Evolutionary conservation across 2,797 vertebrate genomes (phyloP).

Genomic region (Caiman crocodilus): DNA sequence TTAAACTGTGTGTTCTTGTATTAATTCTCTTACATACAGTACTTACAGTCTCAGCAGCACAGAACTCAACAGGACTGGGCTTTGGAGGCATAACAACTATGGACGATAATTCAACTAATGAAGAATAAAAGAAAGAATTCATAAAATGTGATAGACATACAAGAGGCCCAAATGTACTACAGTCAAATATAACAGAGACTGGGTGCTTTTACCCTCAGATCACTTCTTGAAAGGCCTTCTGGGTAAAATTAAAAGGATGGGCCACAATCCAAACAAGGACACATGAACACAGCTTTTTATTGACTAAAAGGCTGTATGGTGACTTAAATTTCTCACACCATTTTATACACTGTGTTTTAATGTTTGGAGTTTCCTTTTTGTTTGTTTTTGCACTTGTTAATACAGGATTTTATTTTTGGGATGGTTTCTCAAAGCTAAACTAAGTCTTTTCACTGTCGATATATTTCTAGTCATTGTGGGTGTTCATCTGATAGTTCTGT

Average conservation of each 20-base stretch:
- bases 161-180: slow-evolving; percentile 65
- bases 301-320: slow-evolving; percentile 90
- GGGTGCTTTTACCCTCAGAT: slow-evolving; percentile 70
- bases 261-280: slow-evolving; percentile 85
- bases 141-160: slow-evolving; percentile 51
- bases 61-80: slow-evolving; percentile 92
- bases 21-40: slow-evolving; percentile 97
- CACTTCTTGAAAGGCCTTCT: slow-evolving; percentile 75
- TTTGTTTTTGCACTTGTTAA: slow-evolving; percentile 97
- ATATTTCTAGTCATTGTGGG: slow-evolving; percentile 86
- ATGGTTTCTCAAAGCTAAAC: slow-evolving; percentile 84
- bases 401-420: slow-evolving; percentile 88
- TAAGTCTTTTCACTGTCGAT: slow-evolving; percentile 85
- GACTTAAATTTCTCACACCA: slow-evolving; percentile 96
- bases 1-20: slow-evolving; percentile 97
- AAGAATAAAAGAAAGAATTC: slow-evolving; percentile 86
- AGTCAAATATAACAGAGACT: slow-evolving; percentile 73
- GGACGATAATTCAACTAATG: slow-evolving; percentile 92
- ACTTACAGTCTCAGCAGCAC: slow-evolving; percentile 94
- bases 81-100: slow-evolving; percentile 89
- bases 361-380: slow-evolving; percentile 86
- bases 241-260: slow-evolving; percentile 72
- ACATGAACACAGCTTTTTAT: slow-evolving; percentile 91
- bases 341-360: slow-evolving; percentile 99
- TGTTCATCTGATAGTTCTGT: slow-evolving; percentile 84